Base-by-base conservation (phyloP, 2,797 vertebrate genomes). In the Paratrypauchen microcephalus region DNA sequence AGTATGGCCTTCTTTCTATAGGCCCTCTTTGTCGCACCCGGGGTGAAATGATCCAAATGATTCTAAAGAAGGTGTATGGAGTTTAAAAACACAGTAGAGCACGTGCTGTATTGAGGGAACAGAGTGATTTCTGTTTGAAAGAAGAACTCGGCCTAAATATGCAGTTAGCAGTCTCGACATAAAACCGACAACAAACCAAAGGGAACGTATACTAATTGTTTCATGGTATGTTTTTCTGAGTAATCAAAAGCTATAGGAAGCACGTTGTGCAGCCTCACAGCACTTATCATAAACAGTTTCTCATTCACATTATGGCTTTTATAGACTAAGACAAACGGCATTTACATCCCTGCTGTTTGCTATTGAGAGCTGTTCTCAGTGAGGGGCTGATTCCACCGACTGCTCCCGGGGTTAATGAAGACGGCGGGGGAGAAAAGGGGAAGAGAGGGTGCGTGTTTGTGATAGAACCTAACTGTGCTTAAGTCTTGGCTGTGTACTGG, bases 371-470 rank as follows among this genome's bases (percentile, higher is more conserved):
- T 21, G 68, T 0, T 36, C 87, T 71, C 88, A 82, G 82, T 80
- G 59, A 74, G 89, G 75, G 80, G 76, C 74, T 85, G 86, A 90
- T 87, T 90, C 81, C 69, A 78, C 75, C 66, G 82, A 77, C 81
- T 88, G 89, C 80, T 79, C 65, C 81, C 45, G n/a, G 76, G 57
- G 83, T 80, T 89, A 89, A 89, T 90, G 79, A 91, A 88, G 87
- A 83, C 71, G 81, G 85, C 41, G 36, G 81, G 83, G 52, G 52
- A 39, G 79, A 82, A 70, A 70, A 6, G 6, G 32, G 12, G 65
- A 26, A 59, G 28, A 4, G 28, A 2, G 28, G 2, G 28, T 30
- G 28, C 28, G 32, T 36, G 32, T 36, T 7, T 7, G 5, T 6
- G 30, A 32, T 32, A 66, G 74, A 79, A 75, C 59, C 79, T 79